These are phyloP conservation scores for Nemotelus pantherinus DNA, from an alignment of 2,888 invertebrate genomes.

Conservation along the genomic window DNA sequence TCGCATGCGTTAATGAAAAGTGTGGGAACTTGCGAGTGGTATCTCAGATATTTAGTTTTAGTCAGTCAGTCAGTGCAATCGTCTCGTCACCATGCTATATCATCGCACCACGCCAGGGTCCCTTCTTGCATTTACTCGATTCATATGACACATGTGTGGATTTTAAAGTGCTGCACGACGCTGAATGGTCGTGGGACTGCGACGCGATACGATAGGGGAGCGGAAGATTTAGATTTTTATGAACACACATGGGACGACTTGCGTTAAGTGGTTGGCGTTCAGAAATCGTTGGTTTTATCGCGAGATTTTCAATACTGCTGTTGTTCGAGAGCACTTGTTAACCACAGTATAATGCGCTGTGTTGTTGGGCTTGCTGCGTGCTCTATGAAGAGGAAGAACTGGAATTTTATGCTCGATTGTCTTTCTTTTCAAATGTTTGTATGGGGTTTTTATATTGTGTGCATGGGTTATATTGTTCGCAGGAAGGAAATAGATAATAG, in stretches of 20 bases:
- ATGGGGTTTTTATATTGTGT: too few species aligned
- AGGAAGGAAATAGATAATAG: too few species aligned
- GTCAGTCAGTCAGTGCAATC: conserved; percentile 3
- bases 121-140: conserved; percentile 8
- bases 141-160: conserved; percentile 14
- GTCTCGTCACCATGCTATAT: background rate
- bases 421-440: too few species aligned
- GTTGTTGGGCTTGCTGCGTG: too few species aligned
- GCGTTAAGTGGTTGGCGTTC: conserved; percentile 50
- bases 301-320: conserved; percentile 27
- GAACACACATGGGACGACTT: conserved; percentile 43
- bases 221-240: conserved; percentile 25
- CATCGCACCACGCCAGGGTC: conserved; percentile 6
- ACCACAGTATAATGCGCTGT: background rate
- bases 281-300: conserved; percentile 43
- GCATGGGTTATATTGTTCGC: too few species aligned
- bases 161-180: background rate
- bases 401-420: too few species aligned
- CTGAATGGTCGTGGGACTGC: too few species aligned
- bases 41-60: conserved; percentile 11
- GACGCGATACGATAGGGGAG: background rate
- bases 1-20: conserved; percentile 47
- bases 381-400: too few species aligned
- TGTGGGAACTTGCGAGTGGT: conserved; percentile 49
- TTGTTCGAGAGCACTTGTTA: conserved; percentile 33